Conservation (phyloP, 2,113 vertebrate genomes). For the Hystrix cristata region DNA sequence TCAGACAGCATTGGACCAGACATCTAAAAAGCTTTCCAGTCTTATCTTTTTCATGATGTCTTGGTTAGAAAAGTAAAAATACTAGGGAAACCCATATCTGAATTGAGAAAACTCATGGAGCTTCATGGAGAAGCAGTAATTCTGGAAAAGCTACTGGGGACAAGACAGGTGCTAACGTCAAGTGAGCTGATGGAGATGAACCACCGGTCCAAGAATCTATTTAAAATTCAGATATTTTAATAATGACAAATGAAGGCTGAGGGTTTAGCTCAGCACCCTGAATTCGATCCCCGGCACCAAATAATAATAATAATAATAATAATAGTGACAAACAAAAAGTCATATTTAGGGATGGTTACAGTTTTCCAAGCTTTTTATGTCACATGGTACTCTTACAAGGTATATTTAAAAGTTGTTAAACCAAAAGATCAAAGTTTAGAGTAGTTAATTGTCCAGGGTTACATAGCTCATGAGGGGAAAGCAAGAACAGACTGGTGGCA, state of each 20-base stretch:
- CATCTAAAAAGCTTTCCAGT: not conserved
- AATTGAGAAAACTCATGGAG: not conserved
- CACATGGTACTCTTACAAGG: not conserved
- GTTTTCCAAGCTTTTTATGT: not conserved
- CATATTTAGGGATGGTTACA: not conserved
- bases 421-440: slow-evolving; percentile 40
- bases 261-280: too few relatives aligned
- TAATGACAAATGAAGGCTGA: too few relatives aligned
- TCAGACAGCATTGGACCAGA: not conserved
- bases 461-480: not conserved
- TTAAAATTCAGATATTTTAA: not conserved
- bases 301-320: not conserved
- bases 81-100: not conserved
- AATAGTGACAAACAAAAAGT: not conserved
- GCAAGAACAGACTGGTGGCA: not conserved
- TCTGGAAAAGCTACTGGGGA: not conserved
- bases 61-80: not conserved
- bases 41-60: not conserved
- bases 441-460: not conserved
- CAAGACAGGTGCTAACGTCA: not conserved
- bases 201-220: not conserved
- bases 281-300: too few relatives aligned
- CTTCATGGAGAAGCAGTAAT: not conserved
- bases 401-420: slow-evolving; percentile 33
- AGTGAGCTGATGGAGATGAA: not conserved